Conservation (phyloP, 1,140 invertebrate genomes). For the Heliothis virescens region DNA sequence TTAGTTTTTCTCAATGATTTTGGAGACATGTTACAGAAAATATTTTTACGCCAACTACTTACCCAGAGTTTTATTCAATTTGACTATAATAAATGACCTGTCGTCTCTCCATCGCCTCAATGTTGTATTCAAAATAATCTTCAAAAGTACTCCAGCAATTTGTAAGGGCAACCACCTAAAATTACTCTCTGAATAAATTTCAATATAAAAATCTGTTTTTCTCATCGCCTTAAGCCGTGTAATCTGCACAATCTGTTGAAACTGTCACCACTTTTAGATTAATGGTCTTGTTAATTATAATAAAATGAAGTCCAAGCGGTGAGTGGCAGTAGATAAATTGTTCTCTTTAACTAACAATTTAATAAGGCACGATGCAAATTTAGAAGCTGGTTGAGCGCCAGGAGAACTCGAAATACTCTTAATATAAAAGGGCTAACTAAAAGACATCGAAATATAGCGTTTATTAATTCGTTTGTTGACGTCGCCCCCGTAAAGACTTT, state of each 20-base stretch:
- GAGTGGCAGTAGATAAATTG: slow-evolving; percentile 30
- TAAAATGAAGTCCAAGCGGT: slow-evolving; percentile 28
- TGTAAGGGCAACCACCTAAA: not conserved
- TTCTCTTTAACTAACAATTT: slow-evolving; percentile 18
- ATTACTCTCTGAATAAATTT: slow-evolving; percentile 24
- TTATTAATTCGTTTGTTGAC: too few relatives aligned
- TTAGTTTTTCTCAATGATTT: too few relatives aligned
- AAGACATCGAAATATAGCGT: too few relatives aligned
- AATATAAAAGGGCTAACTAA: too few relatives aligned
- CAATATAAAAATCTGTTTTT: slow-evolving; percentile 4
- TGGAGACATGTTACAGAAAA: not conserved
- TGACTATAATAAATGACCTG: not conserved
- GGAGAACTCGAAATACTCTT: not conserved
- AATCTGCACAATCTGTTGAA: slow-evolving; percentile 29
- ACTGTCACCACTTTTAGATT: slow-evolving; percentile 37
- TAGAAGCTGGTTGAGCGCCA: not conserved
- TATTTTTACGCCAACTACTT: not conserved
- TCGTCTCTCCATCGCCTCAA: not conserved
- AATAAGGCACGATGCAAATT: slow-evolving; percentile 6
- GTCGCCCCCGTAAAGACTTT: too few relatives aligned
- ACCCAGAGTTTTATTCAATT: not conserved
- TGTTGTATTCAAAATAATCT: not conserved
- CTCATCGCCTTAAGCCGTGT: not conserved
- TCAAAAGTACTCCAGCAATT: not conserved
- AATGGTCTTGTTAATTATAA: slow-evolving; percentile 33